Evolutionary conservation across 1,140 invertebrate genomes (phyloP), one percentile per base, ranked within the genome.

Genomic region (Apis laboriosa): DNA sequence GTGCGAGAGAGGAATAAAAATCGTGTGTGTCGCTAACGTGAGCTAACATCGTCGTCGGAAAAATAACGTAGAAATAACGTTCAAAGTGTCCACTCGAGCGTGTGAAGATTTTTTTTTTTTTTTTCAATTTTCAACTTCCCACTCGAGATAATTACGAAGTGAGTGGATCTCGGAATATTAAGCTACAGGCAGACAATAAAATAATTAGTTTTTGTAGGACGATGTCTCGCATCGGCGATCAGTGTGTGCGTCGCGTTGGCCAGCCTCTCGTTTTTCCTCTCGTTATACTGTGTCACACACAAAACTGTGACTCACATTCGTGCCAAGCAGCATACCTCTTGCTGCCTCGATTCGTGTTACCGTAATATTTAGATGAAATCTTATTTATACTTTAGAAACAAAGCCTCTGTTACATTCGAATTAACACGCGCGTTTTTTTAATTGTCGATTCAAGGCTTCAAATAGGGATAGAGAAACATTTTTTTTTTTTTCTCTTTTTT

Each of bases 181-280:
- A 43, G 15, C 24, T 15, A 67, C 2, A 28, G 66, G 56, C 49
- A 56, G 5, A 73, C 49, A 55, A 67, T 49, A 66, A 58, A 58
- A 9, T 70, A 63, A 58, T 63, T 28, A 24, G 49, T 72, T 79
- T 61, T 79, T 79, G 55, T 56, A 5, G 34, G 1, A 8, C 21
- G 68, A 67, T 84, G 43, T 88, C 77, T 87, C 86, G 86, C 86
- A 80, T 85, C 83, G 76, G 21, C 70, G 66, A 56, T 70, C 85
- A 28, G 63, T 17, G 9, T 49, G 49, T 28, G 7, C 61, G 19
- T 67, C 72, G 81, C 80, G 77, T 77, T 66, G 77, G 13, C 60
- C 66, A 34, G 61, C 51, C 24, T 55, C 9, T 55, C 9, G 61
- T 78, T 87, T 88, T 88, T 85, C 68, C 61, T 43, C 24, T 73